phyloP scores from a whole-genome alignment of 2,888 invertebrate species.

The Dusona sp. region DNA sequence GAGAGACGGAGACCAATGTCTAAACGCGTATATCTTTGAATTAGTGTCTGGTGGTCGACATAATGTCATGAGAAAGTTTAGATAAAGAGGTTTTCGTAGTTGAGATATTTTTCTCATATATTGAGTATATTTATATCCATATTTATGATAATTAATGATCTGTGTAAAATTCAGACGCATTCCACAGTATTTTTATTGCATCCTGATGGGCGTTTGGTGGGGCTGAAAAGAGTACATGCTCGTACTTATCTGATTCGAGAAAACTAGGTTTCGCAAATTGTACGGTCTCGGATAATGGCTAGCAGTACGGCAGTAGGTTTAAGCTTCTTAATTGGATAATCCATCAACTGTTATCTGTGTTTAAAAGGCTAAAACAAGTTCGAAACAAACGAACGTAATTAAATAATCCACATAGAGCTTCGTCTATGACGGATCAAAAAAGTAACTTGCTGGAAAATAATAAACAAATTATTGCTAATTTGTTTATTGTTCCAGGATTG shows the following conservation, averaged over 20 bases:
- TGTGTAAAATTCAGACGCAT: too few relatives aligned
- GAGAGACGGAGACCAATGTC: too few relatives aligned
- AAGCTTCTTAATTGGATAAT: conserved; percentile 16
- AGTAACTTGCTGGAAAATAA: neutral
- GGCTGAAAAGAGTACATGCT: neutral
- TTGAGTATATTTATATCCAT: too few relatives aligned
- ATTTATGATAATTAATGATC: too few relatives aligned
- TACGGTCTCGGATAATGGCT: neutral
- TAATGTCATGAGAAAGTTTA: too few relatives aligned
- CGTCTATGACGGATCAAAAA: neutral
- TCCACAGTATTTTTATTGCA: too few relatives aligned
- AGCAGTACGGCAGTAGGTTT: neutral
- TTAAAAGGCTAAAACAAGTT: neutral
- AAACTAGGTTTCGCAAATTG: neutral
- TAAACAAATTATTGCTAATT: neutral
- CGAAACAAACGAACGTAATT: neutral
- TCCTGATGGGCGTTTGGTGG: neutral
- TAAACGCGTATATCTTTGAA: too few relatives aligned
- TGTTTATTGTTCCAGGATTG: too few relatives aligned
- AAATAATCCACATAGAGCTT: neutral
- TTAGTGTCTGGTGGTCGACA: too few relatives aligned
- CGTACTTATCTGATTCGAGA: neutral
- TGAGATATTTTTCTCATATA: too few relatives aligned
- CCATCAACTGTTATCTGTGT: neutral
- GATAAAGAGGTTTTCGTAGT: too few relatives aligned